Conservation (phyloP, 2,113 vertebrate species). For the Boulengeromyrus knoepffleri region DNA sequence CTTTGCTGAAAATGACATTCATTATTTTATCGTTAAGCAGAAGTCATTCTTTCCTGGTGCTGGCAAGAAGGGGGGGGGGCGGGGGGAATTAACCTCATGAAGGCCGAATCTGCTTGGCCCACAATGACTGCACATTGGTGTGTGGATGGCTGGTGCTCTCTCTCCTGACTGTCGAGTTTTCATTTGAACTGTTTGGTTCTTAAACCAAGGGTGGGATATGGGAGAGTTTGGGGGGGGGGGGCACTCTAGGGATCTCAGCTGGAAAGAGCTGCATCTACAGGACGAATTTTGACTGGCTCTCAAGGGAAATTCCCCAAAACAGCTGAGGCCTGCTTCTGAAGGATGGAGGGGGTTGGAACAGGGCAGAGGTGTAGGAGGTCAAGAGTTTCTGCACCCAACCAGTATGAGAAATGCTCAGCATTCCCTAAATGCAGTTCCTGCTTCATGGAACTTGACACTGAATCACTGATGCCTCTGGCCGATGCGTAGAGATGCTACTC, state of each 20-base stretch:
- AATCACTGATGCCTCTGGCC: background rate
- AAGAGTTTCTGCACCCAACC: background rate
- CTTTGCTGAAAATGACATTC: constrained; percentile 69
- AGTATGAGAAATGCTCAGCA: background rate
- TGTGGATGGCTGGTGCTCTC: constrained; percentile 18
- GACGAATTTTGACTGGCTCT: constrained; percentile 37
- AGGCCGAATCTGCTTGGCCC: constrained; percentile 32
- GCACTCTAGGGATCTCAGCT: constrained; percentile 30
- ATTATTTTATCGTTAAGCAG: constrained; percentile 61
- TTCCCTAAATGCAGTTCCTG: background rate
- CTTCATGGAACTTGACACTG: background rate
- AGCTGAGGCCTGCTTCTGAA: constrained; percentile 20
- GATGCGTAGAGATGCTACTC: background rate
- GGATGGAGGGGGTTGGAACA: constrained; percentile 16
- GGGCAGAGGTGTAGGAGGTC: background rate
- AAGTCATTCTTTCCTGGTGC: constrained; percentile 42
- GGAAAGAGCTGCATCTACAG: constrained; percentile 40
- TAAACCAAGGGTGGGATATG: background rate
- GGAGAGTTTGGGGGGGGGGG: background rate
- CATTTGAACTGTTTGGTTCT: background rate
- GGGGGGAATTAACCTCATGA: constrained; percentile 31
- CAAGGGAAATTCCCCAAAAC: constrained; percentile 52
- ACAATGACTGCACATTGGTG: background rate
- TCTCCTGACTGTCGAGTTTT: constrained; percentile 25
- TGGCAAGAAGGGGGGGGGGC: constrained; percentile 24